Evolutionary conservation across 30 jellyfish, hydroid and myxozoan species (phyloP), one percentile per base, ranked within the genome.

Genomic region (Chrysaora quinquecirrha): DNA sequence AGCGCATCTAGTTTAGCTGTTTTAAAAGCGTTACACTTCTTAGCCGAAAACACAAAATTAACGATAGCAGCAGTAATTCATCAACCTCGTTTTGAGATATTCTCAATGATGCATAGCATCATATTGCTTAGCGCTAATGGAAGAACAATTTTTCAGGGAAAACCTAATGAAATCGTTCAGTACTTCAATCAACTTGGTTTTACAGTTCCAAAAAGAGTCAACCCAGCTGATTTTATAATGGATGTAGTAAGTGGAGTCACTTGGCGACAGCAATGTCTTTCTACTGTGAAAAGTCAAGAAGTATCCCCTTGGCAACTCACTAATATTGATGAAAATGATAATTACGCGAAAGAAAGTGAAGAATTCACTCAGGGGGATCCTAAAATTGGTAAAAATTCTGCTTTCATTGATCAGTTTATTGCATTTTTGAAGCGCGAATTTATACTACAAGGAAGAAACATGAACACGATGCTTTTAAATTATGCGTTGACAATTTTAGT

Each of bases 21-120:
- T 21, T 31, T 49, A 60, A 27, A 75, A 71, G 33, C 60, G 20
- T 31, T 75, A 63, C 80, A 24, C 6, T 18, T 32, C 38, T 54
- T 75, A 62, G 75, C 87, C 20, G 60, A 48, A 20, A 34, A 75
- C 3, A 3, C 52, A 23, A 33, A 34, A 2, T 18, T 75, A 3
- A 75, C 75, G 22, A 56, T 75, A 4, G 60, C 60, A 3, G 19
- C 62, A 12, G 70, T 75, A 11, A 54, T 75, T 1, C 87, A 75
- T 50, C 87, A 75, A 30, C 87, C 87, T 34, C 75, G 87, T 24
- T 49, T 3, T 54, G 87, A 75, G 56, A 28, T 75, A 28, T 75
- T 75, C 87, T 23, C 49, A 14, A 48, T 56, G 70, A n/a, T 34
- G 73, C 58, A 75, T 22, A 75, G 49, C 31, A 16, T 75, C n/a